Evolutionary conservation across 1,140 invertebrate genomes (phyloP), one percentile per base, ranked within the genome.

Genomic region (Drosophila mauritiana): DNA sequence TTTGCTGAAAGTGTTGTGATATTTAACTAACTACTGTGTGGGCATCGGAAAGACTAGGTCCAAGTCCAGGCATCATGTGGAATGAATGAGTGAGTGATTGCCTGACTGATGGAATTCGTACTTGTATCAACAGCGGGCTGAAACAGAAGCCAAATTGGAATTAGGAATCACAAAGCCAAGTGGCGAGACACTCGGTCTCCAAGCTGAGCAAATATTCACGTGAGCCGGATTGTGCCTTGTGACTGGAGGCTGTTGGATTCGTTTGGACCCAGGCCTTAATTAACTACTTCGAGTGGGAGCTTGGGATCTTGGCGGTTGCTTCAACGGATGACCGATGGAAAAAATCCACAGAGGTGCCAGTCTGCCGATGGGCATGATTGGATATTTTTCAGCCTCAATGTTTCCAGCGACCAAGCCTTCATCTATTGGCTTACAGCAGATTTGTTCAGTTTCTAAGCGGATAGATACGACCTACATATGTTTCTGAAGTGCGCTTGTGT

Each of bases 141-240:
- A 61, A 54, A 78, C 58, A 73, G 61, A 77, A 77, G 36, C 55
- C 49, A 64, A 55, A 55, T 74, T 49, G 48, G 53, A 39, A 48
- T 49, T 31, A 25, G 48, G 53, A 39, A 48, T 49, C 37, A 25
- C 51, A 64, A 53, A 62, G 49, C n/a, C 17, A 25, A 27, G 15
- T 31, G 45, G 22, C 31, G 59, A 39, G 42, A 54, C 65, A 17
- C 65, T 12, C 36, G 42, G 49, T 34, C 46, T 52, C 48, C 80
- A 85, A 81, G 78, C 79, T 82, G 78, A 73, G 70, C 62, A 86
- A 88, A 86, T 76, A 75, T 58, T 70, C 83, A 86, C 82, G 82
- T 85, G 78, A 86, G 74, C 53, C 37, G 67, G 62, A 52, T 42
- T 27, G 36, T 62, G 36, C 36, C 54, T 63, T 80, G 76, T 58